Evolutionary conservation across 2,888 invertebrate species (phyloP).

Genomic region (Sphaerophoria rueppellii): DNA sequence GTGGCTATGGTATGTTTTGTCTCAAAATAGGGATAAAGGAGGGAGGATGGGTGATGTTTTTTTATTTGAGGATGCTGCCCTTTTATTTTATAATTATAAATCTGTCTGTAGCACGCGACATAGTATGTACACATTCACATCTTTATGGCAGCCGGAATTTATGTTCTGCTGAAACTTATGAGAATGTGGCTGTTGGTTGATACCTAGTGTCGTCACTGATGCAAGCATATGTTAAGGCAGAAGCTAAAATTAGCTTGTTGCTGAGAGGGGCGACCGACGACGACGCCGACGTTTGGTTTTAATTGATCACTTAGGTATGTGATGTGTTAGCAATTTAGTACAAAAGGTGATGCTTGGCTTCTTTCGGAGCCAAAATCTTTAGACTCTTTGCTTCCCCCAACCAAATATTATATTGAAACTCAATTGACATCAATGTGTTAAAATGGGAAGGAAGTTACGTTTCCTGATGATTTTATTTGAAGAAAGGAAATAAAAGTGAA

Average conservation of each 20-base stretch:
- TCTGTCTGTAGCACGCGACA: conserved; percentile 72
- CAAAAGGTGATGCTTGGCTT: too few species aligned
- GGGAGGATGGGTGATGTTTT: conserved; percentile 14
- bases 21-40: conserved; percentile 13
- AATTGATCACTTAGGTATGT: neutral
- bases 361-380: too few species aligned
- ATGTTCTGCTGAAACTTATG: conserved; percentile 34
- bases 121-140: conserved; percentile 52
- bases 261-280: conserved; percentile 3
- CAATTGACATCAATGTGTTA: neutral
- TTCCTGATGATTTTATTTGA: conserved; percentile 42
- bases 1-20: conserved; percentile 46
- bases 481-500: conserved; percentile 47
- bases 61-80: conserved; percentile 68
- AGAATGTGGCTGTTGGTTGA: conserved; percentile 39
- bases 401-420: too few species aligned
- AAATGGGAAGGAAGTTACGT: conserved; percentile 57
- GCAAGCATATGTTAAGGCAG: conserved; percentile 50
- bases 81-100: conserved; percentile 65
- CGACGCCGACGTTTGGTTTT: neutral
- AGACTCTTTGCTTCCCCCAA: too few species aligned
- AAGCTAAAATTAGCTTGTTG: conserved; percentile 45
- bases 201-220: conserved; percentile 8
- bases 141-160: conserved; percentile 50
- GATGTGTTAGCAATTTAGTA: neutral